Percentiles rank a stretch among this genome's conserved stretches.
These are phyloP conservation scores for Saccostrea glomerata DNA, from an alignment of 1,140 invertebrate species.

Conservation along the genomic window DNA sequence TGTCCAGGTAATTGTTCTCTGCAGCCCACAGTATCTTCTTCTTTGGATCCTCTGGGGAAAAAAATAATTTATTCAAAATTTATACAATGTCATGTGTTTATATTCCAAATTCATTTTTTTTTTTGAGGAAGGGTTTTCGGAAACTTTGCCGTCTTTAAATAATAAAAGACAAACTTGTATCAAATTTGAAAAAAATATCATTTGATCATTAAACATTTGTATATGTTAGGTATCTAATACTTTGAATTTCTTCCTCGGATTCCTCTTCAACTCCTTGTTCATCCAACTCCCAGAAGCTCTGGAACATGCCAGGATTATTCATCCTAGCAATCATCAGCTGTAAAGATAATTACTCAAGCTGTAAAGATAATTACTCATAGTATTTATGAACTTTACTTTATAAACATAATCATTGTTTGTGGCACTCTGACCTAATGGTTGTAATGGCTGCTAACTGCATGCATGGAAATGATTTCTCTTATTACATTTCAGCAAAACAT, in stretches of 20 bases:
- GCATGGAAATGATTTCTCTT: too few species aligned
- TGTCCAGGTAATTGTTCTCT: conserved; percentile 87
- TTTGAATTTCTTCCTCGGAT: conserved; percentile 72
- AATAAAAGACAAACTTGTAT: too few species aligned
- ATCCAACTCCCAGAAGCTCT: conserved; percentile 74
- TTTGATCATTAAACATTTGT: too few species aligned
- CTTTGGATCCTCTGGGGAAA: conserved; percentile 68
- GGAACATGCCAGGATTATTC: conserved; percentile 68
- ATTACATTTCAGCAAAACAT: too few species aligned
- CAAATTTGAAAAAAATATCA: too few species aligned
- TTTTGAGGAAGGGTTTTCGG: too few species aligned
- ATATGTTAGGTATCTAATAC: too few species aligned
- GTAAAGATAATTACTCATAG: conserved; percentile 18
- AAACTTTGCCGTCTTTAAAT: too few species aligned
- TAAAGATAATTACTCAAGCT: conserved; percentile 58
- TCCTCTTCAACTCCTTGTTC: conserved; percentile 71
- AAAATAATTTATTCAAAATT: not conserved
- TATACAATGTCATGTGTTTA: not conserved
- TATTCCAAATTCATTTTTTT: not conserved
- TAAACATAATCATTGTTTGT: too few species aligned
- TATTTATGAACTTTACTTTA: too few species aligned
- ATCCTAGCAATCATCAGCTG: conserved; percentile 69
- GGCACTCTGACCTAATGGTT: too few species aligned
- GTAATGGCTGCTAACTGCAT: too few species aligned
- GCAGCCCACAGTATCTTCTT: conserved; percentile 87